phyloP scores from a whole-genome alignment of 2,888 invertebrate genomes.

The Byasa hedistus region DNA sequence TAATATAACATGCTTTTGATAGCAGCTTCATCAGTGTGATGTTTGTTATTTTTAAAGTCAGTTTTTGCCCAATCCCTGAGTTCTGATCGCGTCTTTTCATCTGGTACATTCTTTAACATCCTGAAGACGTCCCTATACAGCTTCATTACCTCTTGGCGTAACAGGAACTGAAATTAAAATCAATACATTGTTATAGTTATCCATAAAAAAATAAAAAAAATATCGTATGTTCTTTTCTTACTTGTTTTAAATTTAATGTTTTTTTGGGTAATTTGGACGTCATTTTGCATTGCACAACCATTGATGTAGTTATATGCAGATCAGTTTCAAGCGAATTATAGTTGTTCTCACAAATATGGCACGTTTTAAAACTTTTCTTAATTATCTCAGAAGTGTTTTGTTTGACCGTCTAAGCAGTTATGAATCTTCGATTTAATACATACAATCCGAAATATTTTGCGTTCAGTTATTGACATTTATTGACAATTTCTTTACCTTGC shows the following conservation, averaged over 20 bases:
- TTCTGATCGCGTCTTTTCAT: constrained; percentile 81
- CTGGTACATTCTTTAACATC: constrained; percentile 83
- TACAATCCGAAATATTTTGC: too few species aligned
- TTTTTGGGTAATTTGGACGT: constrained; percentile 68
- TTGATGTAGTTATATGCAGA: too few species aligned
- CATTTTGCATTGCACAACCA: constrained; percentile 40
- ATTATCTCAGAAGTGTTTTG: too few species aligned
- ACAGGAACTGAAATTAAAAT: constrained; percentile 83
- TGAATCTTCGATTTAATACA: too few species aligned
- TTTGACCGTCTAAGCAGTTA: too few species aligned
- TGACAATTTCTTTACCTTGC: too few species aligned
- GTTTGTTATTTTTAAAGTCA: constrained; percentile 86
- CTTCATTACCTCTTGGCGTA: constrained; percentile 88
- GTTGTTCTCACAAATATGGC: too few species aligned
- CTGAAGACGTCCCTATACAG: constrained; percentile 87
- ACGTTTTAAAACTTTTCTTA: too few species aligned
- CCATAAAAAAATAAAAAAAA: background rate
- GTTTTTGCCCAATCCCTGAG: constrained; percentile 85
- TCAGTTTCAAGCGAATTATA: too few species aligned
- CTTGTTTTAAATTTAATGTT: constrained; percentile 82
- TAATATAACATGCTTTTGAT: constrained; percentile 86
- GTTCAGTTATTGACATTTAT: too few species aligned
- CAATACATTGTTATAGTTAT: background rate
- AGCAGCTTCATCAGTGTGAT: constrained; percentile 85
- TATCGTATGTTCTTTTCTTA: constrained; percentile 40